Evolutionary conservation across 1,140 invertebrate species (phyloP), one percentile per base, ranked within the genome.

Genomic region (Pogonomyrmex barbatus): DNA sequence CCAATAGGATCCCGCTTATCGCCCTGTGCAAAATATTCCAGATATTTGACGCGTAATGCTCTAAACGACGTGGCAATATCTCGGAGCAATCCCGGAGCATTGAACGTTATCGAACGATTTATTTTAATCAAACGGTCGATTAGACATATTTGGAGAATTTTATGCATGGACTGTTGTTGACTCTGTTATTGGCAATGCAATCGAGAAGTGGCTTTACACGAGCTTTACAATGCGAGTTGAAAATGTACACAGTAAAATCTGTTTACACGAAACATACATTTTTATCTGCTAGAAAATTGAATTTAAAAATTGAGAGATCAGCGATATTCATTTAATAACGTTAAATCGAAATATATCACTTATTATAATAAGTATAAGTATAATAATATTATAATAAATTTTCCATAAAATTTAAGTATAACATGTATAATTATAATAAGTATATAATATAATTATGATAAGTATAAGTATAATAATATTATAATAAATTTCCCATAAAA

Each of bases 1-100:
- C 75, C 75, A 85, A 87, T 87, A 85, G 75, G 63, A 85, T 60
- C 36, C n/a, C 9, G 39, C 77, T 14, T 4, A 75, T 50, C 39
- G 45, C 12, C 52, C 39, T 6, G 24, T 56, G 67, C 12, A 24
- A 42, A 54, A 68, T 47, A 87, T 79, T 62, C 24, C 30, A 63
- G 50, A 45, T 63, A 65, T 79, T 88, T 56, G 33, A 54, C 17
- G 45, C 54, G 60, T 24, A 83, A 75, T 83, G 56, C 39, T 71
- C 17, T 79, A 47, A 68, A 84, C 2, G 10, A 50, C 24, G 8
- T 17, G n/a, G 10, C 50, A 17, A 14, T 50, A 60, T 30, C 52
- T 60, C 30, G 45, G 12, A 42, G 42, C 33, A 33, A 70, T 52
- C 2, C 5, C 10, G 10, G n/a, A 24, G 24, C 24, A 24, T 52